These are phyloP conservation scores for Polypterus bichir DNA, from an alignment of 2,113 vertebrate genomes.

Conservation along the genomic window DNA sequence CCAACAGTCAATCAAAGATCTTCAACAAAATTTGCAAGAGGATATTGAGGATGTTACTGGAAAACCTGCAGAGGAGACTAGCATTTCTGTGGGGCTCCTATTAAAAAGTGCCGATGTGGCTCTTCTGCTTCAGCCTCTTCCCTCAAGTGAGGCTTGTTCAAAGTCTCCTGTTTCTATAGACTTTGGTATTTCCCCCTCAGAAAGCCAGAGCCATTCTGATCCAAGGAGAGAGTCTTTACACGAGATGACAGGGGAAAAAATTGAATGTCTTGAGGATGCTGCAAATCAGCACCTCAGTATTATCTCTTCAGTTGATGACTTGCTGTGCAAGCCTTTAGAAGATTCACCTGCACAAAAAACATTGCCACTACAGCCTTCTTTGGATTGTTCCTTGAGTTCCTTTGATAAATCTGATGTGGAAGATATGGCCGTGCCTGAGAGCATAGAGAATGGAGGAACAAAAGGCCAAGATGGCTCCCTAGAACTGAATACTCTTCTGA, in stretches of 20 bases:
- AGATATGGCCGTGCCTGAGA: constrained; percentile 26
- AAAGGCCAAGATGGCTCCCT: constrained; percentile 2
- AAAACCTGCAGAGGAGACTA: constrained; percentile 42
- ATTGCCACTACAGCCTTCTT: constrained; percentile 37
- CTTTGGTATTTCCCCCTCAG: constrained; percentile 60
- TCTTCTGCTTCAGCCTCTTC: constrained; percentile 73
- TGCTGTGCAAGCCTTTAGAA: constrained; percentile 58
- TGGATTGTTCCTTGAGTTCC: constrained; percentile 29
- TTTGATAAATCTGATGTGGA: constrained; percentile 21
- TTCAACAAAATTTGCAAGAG: constrained; percentile 75
- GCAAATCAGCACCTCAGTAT: constrained; percentile 6
- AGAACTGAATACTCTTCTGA: not conserved
- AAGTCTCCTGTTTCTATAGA: constrained; percentile 41
- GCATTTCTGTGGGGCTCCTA: constrained; percentile 71
- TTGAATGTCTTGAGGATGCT: constrained; percentile 5
- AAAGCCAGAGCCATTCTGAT: constrained; percentile 51
- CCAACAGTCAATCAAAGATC: constrained; percentile 72
- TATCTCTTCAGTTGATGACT: constrained; percentile 52
- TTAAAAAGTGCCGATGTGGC: constrained; percentile 82
- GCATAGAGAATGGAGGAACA: constrained; percentile 30
- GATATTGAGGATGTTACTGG: constrained; percentile 74
- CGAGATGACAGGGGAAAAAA: not conserved
- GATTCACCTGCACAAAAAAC: constrained; percentile 45
- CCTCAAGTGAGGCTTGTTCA: constrained; percentile 29
- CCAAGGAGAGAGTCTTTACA: constrained; percentile 25